Evolutionary conservation across 2,113 vertebrate species (phyloP), one percentile per base, ranked within the genome.

Genomic region (Gobius niger): DNA sequence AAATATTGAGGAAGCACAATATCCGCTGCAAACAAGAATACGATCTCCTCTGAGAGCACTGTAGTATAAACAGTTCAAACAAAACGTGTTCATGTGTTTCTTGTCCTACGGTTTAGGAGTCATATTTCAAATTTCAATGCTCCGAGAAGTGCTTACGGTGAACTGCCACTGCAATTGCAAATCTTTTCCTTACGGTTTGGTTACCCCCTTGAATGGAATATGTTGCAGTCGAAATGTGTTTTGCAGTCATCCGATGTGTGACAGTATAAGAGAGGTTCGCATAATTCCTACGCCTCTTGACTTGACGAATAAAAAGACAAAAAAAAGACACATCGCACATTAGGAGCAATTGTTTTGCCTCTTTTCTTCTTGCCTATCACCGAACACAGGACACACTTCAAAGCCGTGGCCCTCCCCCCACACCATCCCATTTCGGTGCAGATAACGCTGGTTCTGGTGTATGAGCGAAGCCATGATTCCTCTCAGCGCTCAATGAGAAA

Each of bases 391-490:
- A 7, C 56, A 59, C 54, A 57, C 19, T 34, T 56, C 18, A 12
- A 57, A 40, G 41, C 57, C 44, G 40, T 60, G 7, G 53, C 51
- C 62, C 51, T 61, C 40, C 61, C 18, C 52, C 10, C 1, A 53
- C 49, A 69, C 44, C 16, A 60, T 52, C 72, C 0, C 47, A 13
- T 34, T 59, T 44, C 53, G 59, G 50, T 66, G 44, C 44, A 5
- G 49, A 76, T 65, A 47, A 49, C 64, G 68, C 69, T 19, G 34
- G 40, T 56, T 73, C 9, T 2, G 53, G 68, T 53, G 53, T 47
- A 18, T 42, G 9, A 74, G 52, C 46, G 73, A 47, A 67, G 41
- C 18, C 53, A 62, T 52, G 50, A 50, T 65, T 73, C n/a, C 42
- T 63, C 54, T 49, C 53, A 16, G 34, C 10, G 65, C 16, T 6